Evolutionary conservation across 2,888 invertebrate species (phyloP).

Genomic region (Drosophila dives): DNA sequence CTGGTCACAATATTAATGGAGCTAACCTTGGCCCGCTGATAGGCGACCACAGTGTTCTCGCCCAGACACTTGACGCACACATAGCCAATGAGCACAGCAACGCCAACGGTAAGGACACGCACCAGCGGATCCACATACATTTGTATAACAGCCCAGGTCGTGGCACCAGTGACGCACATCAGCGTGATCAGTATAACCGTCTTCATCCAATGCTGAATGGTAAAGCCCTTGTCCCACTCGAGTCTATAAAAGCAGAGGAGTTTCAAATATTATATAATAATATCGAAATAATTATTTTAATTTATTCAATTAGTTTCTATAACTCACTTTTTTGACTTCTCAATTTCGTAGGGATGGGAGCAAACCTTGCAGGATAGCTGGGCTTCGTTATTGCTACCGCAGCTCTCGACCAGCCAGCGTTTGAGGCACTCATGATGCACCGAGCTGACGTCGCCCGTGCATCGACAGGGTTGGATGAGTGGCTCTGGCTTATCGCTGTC

Average conservation of each 20-base stretch:
- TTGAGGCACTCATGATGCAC: conserved; percentile 96
- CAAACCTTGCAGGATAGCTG: conserved; percentile 94
- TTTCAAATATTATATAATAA: no score
- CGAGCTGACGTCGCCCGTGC: conserved; percentile 95
- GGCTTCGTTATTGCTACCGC: conserved; percentile 88
- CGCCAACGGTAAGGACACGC: conserved; percentile 92
- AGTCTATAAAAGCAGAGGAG: conserved; percentile 85
- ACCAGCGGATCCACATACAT: conserved; percentile 91
- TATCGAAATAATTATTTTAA: neutral
- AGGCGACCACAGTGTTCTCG: conserved; percentile 94
- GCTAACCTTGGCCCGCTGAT: conserved; percentile 95
- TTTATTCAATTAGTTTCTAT: neutral
- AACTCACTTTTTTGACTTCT: conserved; percentile 88
- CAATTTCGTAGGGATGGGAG: conserved; percentile 92
- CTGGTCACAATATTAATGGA: conserved; percentile 90
- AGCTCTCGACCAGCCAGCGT: conserved; percentile 95
- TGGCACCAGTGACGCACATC: conserved; percentile 91
- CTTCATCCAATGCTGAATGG: conserved; percentile 93
- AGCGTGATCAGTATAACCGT: conserved; percentile 91
- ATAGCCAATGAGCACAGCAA: conserved; percentile 92
- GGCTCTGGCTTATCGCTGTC: conserved; percentile 92
- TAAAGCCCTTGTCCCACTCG: conserved; percentile 94
- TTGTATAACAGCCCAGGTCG: conserved; percentile 92
- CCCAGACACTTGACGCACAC: conserved; percentile 94
- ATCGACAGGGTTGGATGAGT: conserved; percentile 94